These are phyloP conservation scores for Crypturellus tataupa DNA, from an alignment of 2,797 vertebrate species.

Conservation along the genomic window DNA sequence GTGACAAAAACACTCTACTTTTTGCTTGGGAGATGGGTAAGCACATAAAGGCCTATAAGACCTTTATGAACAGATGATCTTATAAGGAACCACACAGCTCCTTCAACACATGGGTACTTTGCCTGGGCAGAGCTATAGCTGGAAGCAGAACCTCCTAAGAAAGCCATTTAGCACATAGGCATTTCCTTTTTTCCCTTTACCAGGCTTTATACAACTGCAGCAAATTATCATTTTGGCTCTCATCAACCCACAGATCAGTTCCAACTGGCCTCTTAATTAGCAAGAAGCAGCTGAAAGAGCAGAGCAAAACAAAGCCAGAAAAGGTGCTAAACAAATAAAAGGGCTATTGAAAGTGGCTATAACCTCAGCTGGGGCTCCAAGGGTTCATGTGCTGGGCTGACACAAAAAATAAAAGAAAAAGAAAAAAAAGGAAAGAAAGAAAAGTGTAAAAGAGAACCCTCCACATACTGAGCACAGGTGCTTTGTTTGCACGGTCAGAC, in stretches of 20 bases:
- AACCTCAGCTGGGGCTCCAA: slow-evolving; percentile 5
- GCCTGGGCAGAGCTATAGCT: not conserved
- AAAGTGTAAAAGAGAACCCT: slow-evolving; percentile 49
- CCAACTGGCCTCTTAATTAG: not conserved
- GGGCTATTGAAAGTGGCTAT: slow-evolving; percentile 17
- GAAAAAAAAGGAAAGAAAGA: slow-evolving; percentile 31
- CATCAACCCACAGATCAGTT: slow-evolving; percentile 11
- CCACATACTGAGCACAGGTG: slow-evolving; percentile 67
- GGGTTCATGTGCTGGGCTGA: slow-evolving; percentile 26
- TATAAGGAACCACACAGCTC: not conserved
- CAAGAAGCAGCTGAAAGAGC: slow-evolving; percentile 17
- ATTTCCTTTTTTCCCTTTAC: not conserved
- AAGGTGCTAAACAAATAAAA: slow-evolving; percentile 36
- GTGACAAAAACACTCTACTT: not conserved
- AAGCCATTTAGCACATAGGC: not conserved
- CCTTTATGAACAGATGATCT: not conserved
- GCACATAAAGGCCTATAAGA: accelerated
- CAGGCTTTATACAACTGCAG: not conserved
- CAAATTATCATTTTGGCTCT: not conserved
- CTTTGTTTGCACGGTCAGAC: slow-evolving; percentile 62
- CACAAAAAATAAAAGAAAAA: not conserved
- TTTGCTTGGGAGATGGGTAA: not conserved
- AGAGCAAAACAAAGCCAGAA: slow-evolving; percentile 24
- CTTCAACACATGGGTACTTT: not conserved
- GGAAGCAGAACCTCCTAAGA: not conserved